Base-by-base conservation (phyloP, 2,888 invertebrate species). In the Polyommatus iphigenia region DNA sequence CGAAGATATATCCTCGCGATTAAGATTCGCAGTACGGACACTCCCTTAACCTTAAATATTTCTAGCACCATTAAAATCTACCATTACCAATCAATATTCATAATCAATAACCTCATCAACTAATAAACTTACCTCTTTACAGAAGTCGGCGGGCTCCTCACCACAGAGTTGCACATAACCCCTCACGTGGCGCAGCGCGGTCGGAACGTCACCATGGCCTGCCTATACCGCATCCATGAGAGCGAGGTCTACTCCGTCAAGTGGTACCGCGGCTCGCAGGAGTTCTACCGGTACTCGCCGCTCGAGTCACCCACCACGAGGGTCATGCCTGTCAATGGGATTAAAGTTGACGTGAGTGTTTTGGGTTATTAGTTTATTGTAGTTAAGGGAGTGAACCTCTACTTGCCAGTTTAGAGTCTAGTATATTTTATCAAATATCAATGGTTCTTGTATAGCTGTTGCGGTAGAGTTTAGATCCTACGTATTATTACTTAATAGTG, bases 201-300 rank as follows among this genome's bases (percentile, higher is more conserved):
- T 24, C 95, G 96, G 78, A 95, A 96, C 88, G 97, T 96, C 73
- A 96, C 96, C 32, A 94, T 97, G 87, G 95, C 95, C 32, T 98
- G 98, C 88, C 90, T 96, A 81, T 98, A 97, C 90, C 96, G 97
- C 87, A 92, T 97, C 82, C 96, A 97, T 85, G 96, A 95, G 72
- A 96, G 96, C 79, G 96, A 96, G 8, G 95, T 98, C 78, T 98
- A 98, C 90, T 96, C 97, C 0, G 97, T 98, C 79, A 97, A 97
- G 95, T 98, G 97, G 97, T 98, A 97, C 94, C 95, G 96, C 83
- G 98, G 97, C 71, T 95, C 93, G 83, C 95, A 96, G 85, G 98
- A 98, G 93, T 98, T 98, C 93, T 98, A 97, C 91, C 95, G 97
- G 84, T 98, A 96, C 88, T 96, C 97, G 15, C 97, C 98, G 13